phyloP scores from a whole-genome alignment of 2,113 vertebrate genomes.

The Cephalopholis sonnerati region DNA sequence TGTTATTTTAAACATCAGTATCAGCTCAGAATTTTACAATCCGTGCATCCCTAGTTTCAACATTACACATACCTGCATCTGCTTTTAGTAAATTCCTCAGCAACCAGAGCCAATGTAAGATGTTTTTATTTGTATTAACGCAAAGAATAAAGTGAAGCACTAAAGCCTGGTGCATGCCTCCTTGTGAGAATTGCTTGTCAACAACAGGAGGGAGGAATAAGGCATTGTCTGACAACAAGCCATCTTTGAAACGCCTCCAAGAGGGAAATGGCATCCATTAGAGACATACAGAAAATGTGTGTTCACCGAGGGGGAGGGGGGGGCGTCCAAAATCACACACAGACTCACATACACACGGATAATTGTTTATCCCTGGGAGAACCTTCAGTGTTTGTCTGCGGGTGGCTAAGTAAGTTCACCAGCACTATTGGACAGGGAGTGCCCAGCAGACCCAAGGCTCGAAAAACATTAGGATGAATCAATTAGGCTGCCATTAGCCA shows the following conservation, averaged over 20 bases:
- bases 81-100: slow-evolving; percentile 23
- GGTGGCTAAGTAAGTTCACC: slow-evolving; percentile 78
- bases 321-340: slow-evolving; percentile 19
- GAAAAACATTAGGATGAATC: slow-evolving; percentile 84
- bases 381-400: slow-evolving; percentile 71
- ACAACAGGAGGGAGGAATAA: slow-evolving; percentile 56
- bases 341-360: slow-evolving; percentile 53
- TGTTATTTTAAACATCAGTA: too few species aligned
- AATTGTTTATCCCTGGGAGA: slow-evolving; percentile 80
- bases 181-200: slow-evolving; percentile 75
- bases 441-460: slow-evolving; percentile 75
- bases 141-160: slow-evolving; percentile 47
- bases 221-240: slow-evolving; percentile 76
- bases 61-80: background rate
- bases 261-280: slow-evolving; percentile 78
- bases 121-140: slow-evolving; percentile 29
- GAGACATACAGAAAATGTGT: slow-evolving; percentile 70
- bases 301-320: slow-evolving; percentile 35
- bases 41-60: too few species aligned
- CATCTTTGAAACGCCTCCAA: slow-evolving; percentile 78
- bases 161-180: slow-evolving; percentile 52
- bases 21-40: too few species aligned
- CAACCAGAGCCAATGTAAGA: slow-evolving; percentile 8
- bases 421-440: slow-evolving; percentile 70
- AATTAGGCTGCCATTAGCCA: slow-evolving; percentile 85